Conservation (phyloP, 2,113 vertebrate genomes). For the Cololabis saira region DNA sequence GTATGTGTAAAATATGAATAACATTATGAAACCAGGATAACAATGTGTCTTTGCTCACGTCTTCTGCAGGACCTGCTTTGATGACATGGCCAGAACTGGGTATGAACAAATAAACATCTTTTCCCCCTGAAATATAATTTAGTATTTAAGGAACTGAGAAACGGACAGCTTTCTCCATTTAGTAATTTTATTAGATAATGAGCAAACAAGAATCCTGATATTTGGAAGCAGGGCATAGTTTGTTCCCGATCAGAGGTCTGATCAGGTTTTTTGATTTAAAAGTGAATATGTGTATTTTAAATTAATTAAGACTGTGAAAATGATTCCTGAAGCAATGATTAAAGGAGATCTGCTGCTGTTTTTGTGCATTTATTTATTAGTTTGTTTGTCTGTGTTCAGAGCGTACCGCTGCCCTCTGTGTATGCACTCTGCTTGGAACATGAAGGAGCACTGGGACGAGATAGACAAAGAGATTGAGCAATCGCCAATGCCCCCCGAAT, state of each 20-base stretch:
- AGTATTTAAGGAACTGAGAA: neutral
- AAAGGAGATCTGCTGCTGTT: neutral
- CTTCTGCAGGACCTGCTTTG: constrained; percentile 89
- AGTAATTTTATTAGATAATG: no score
- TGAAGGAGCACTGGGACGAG: constrained; percentile 88
- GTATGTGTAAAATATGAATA: no score
- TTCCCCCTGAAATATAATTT: neutral
- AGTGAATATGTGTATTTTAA: no score
- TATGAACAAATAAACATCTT: constrained; percentile 37
- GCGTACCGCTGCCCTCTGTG: constrained; percentile 93
- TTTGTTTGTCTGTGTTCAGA: constrained; percentile 64
- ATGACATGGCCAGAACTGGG: constrained; percentile 84
- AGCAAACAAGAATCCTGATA: no score
- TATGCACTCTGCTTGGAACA: constrained; percentile 90
- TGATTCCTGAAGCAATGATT: no score
- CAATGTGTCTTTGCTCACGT: neutral
- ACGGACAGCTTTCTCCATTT: neutral
- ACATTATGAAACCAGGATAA: neutral
- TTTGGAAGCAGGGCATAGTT: no score
- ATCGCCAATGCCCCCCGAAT: constrained; percentile 92
- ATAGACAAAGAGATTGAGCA: constrained; percentile 89
- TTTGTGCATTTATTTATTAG: neutral
- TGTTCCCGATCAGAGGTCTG: no score
- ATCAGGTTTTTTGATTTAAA: no score
- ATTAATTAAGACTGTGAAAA: no score